Evolutionary conservation across 2,113 vertebrate genomes (phyloP).

Genomic region (Cervus canadensis): DNA sequence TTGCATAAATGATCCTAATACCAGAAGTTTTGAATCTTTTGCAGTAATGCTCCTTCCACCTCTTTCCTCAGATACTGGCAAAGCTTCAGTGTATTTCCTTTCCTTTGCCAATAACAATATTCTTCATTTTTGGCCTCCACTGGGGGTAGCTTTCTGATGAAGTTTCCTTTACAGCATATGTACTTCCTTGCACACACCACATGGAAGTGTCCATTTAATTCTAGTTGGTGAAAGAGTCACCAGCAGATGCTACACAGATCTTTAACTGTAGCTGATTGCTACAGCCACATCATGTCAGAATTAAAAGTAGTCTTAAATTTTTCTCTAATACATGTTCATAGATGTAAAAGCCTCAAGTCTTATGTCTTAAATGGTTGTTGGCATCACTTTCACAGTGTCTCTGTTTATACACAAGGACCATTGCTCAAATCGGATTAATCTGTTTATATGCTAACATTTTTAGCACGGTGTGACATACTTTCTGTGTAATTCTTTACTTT

Average conservation of each 20-base stretch:
- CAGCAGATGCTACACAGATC: not conserved
- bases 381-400: not conserved
- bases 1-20: slow-evolving; percentile 58
- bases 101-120: slow-evolving; percentile 75
- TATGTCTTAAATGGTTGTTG: not conserved
- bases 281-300: not conserved
- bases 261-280: not conserved
- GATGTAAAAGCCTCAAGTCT: not conserved
- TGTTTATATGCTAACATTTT: not conserved
- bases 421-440: not conserved
- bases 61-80: slow-evolving; percentile 64
- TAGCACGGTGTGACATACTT: not conserved
- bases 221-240: slow-evolving; percentile 1
- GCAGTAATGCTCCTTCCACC: slow-evolving; percentile 65
- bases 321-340: not conserved
- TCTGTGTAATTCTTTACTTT: not conserved
- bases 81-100: slow-evolving; percentile 56
- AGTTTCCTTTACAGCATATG: slow-evolving; percentile 53
- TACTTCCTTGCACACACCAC: not conserved
- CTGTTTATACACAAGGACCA: not conserved
- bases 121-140: slow-evolving; percentile 65
- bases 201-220: not conserved
- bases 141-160: slow-evolving; percentile 57
- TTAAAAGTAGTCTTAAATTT: not conserved
- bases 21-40: slow-evolving; percentile 65